Percentiles rank a stretch among this genome's conserved stretches.
Evolutionary conservation across 2,113 vertebrate species (phyloP).

Genomic region (Irena cyanogastra): DNA sequence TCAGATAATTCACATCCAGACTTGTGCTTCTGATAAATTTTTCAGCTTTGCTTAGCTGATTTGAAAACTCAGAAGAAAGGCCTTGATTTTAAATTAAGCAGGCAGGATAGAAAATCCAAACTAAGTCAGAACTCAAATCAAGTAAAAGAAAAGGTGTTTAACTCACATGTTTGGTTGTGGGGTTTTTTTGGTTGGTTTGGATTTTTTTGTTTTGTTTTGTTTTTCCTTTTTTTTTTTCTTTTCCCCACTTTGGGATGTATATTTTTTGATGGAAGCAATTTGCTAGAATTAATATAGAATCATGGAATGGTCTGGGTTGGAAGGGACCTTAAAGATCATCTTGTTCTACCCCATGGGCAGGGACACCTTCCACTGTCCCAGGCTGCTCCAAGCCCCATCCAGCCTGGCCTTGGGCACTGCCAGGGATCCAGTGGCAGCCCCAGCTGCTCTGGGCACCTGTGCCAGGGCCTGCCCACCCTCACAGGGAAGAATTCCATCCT

Average conservation of each 20-base stretch:
- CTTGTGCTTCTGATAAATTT: not conserved
- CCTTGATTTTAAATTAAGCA: not conserved
- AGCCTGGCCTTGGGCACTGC: accelerated
- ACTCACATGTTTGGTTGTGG: not conserved
- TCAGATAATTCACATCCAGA: not conserved
- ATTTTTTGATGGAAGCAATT: not conserved
- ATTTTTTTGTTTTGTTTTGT: not conserved
- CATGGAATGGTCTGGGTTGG: not conserved
- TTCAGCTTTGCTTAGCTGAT: not conserved
- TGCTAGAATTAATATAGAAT: not conserved
- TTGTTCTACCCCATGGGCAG: not conserved
- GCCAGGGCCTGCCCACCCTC: not conserved
- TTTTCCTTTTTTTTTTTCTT: too few relatives aligned
- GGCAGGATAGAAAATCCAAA: not conserved
- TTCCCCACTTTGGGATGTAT: not conserved
- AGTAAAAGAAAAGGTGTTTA: not conserved
- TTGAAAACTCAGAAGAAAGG: not conserved
- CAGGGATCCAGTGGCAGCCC: not conserved
- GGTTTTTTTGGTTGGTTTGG: not conserved
- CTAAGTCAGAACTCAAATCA: not conserved
- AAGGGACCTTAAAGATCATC: not conserved
- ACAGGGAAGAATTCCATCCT: accelerated
- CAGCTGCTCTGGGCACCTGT: not conserved
- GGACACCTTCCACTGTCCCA: not conserved
- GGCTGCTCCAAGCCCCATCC: accelerated